Percentiles rank a stretch among this genome's conserved stretches.
phyloP scores from a whole-genome alignment of 1,140 invertebrate genomes.

The Drosophila murphyi region DNA sequence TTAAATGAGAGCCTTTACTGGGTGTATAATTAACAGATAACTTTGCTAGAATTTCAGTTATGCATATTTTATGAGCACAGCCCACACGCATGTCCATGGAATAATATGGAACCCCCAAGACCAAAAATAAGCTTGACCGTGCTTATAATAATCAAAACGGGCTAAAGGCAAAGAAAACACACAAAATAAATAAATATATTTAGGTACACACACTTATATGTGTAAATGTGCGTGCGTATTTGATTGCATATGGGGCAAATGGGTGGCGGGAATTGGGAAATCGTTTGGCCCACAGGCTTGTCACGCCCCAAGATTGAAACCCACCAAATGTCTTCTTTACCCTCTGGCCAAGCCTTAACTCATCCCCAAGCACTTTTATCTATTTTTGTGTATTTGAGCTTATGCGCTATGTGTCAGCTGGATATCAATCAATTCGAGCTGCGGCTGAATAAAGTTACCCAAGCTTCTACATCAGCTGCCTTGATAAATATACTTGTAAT shows the following conservation, averaged over 20 bases:
- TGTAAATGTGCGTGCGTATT: conserved; percentile 5
- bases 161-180: not conserved
- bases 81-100: conserved; percentile 29
- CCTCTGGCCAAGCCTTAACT: conserved; percentile 11
- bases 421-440: conserved; percentile 43
- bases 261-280: not conserved
- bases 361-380: conserved; percentile 16
- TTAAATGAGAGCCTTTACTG: not conserved
- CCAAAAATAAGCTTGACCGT: conserved; percentile 34
- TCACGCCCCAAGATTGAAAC: conserved; percentile 31
- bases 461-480: conserved; percentile 11
- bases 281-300: conserved; percentile 1
- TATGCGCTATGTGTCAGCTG: conserved; percentile 16
- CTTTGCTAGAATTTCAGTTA: conserved; percentile 22
- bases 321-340: conserved; percentile 4
- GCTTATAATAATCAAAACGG: conserved; percentile 24
- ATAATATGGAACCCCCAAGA: not conserved
- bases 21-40: conserved; percentile 29
- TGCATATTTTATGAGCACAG: conserved; percentile 32
- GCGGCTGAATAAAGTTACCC: conserved; percentile 12
- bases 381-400: conserved; percentile 29
- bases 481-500: conserved; percentile 43
- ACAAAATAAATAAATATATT: conserved; percentile 13
- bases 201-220: conserved; percentile 9
- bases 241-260: conserved; percentile 16